phyloP scores from a whole-genome alignment of 2,888 invertebrate species.

The Drosophila acutilabella region DNA sequence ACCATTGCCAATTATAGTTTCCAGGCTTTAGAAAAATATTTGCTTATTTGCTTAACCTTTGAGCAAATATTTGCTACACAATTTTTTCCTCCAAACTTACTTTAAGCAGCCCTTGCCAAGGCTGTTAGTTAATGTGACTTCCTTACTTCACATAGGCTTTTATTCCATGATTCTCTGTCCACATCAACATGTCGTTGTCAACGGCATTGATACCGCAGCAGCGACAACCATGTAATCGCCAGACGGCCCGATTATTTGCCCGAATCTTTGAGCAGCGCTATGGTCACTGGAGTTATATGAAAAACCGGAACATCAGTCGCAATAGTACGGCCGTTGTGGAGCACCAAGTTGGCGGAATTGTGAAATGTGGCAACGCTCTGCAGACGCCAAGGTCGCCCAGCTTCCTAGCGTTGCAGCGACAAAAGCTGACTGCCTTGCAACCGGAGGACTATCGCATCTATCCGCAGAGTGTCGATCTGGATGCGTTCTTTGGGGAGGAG shows the following conservation, averaged over 20 bases:
- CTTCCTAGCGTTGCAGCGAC: slow-evolving; percentile 22
- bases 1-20: too few relatives aligned
- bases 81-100: not conserved
- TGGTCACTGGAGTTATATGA: slow-evolving; percentile 46
- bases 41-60: too few relatives aligned
- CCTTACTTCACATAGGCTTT: slow-evolving; percentile 25
- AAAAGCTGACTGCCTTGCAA: slow-evolving; percentile 13
- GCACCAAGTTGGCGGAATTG: slow-evolving; percentile 7
- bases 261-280: slow-evolving; percentile 42
- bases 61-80: not conserved
- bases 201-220: slow-evolving; percentile 52
- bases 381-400: slow-evolving; percentile 21
- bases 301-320: slow-evolving; percentile 31
- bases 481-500: slow-evolving; percentile 71
- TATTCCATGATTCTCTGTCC: slow-evolving; percentile 9
- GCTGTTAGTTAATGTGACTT: slow-evolving; percentile 24
- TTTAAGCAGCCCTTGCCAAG: not conserved
- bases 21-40: too few relatives aligned
- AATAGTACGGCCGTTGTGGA: slow-evolving; percentile 17
- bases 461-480: slow-evolving; percentile 69
- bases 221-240: slow-evolving; percentile 33
- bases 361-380: slow-evolving; percentile 36
- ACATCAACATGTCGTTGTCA: slow-evolving; percentile 47
- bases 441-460: slow-evolving; percentile 70
- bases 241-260: slow-evolving; percentile 36